Evolutionary conservation across 1,140 invertebrate genomes (phyloP).

Genomic region (Euura saliciscinereae): DNA sequence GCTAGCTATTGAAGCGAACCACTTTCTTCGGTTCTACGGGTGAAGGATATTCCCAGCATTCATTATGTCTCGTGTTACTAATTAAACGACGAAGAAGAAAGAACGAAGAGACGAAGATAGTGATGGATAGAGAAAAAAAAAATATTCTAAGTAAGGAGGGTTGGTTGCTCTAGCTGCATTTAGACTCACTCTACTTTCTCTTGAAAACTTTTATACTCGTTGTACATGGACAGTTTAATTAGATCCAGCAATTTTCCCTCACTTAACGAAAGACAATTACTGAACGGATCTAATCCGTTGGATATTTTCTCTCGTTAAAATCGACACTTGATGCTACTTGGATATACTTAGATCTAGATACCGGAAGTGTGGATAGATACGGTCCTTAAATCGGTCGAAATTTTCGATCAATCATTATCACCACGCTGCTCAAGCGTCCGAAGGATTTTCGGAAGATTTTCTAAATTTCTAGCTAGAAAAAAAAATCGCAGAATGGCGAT

Average conservation of each 20-base stretch:
- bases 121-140: not conserved
- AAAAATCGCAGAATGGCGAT: not conserved
- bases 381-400: not conserved
- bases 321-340: not conserved
- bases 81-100: not conserved
- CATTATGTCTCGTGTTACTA: not conserved
- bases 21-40: not conserved
- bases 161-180: not conserved
- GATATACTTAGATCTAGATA: not conserved
- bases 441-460: not conserved
- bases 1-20: not conserved
- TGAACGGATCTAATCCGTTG: not conserved
- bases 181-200: not conserved
- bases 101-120: not conserved
- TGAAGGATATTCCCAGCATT: slow-evolving; percentile 4
- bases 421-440: too few species aligned
- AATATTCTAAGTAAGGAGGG: not conserved
- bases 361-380: not conserved
- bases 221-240: slow-evolving; percentile 1
- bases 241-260: too few species aligned
- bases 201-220: not conserved
- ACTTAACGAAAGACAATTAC: not conserved
- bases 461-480: not conserved
- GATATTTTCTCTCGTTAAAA: not conserved
- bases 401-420: too few species aligned